Percentiles rank a stretch among this genome's conserved stretches.
These are phyloP conservation scores for Archocentrus centrarchus DNA, from an alignment of 2,113 vertebrate genomes.

Conservation along the genomic window DNA sequence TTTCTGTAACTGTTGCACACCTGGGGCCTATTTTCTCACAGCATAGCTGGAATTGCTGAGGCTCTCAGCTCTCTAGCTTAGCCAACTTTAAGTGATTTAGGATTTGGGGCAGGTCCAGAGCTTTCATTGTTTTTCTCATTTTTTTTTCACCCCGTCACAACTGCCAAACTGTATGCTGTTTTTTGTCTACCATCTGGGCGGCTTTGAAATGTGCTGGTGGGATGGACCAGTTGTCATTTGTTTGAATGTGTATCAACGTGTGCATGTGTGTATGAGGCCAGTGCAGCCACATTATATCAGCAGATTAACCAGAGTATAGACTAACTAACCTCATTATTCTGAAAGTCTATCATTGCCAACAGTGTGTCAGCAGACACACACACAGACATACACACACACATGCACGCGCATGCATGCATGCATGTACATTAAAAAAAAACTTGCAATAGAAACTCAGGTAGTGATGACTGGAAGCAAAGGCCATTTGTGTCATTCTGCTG, in stretches of 20 bases:
- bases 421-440: neutral
- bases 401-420: neutral
- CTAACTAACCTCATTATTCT: slow-evolving; percentile 61
- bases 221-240: neutral
- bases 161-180: slow-evolving; percentile 52
- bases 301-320: slow-evolving; percentile 66
- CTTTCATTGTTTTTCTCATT: slow-evolving; percentile 42
- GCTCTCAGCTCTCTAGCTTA: slow-evolving; percentile 9
- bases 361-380: slow-evolving; percentile 40
- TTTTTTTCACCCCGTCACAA: neutral
- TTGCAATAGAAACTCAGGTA: slow-evolving; percentile 26
- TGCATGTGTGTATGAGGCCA: slow-evolving; percentile 25
- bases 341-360: slow-evolving; percentile 41
- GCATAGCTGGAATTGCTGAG: slow-evolving; percentile 41
- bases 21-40: slow-evolving; percentile 47
- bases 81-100: slow-evolving; percentile 39
- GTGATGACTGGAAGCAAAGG: neutral
- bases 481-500: neutral
- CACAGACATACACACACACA: neutral
- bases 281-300: slow-evolving; percentile 37
- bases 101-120: slow-evolving; percentile 51
- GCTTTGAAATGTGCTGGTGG: slow-evolving; percentile 28
- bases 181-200: slow-evolving; percentile 37
- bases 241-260: neutral
- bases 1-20: slow-evolving; percentile 34